Evolutionary conservation across 2,888 invertebrate species (phyloP), one percentile per base, ranked within the genome.

Genomic region (Drosophila mettleri): DNA sequence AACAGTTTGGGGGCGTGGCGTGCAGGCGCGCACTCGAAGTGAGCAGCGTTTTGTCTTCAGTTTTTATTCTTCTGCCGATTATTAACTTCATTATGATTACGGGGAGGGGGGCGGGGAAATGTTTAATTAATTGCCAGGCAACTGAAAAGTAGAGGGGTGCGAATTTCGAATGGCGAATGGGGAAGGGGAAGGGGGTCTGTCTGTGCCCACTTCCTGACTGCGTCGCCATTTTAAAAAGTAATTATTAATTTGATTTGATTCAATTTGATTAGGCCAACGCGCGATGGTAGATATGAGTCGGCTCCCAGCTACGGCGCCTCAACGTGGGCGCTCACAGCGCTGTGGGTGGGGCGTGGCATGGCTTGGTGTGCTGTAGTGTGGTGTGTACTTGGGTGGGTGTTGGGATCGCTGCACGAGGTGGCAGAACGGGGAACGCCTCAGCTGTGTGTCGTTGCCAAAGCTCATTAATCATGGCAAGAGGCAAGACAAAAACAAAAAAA

Each of bases 171-270:
- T n/a, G n/a, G n/a, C n/a, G n/a, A n/a, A n/a, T n/a, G n/a, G 24
- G 31, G 2, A 20, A n/a, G 34, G 34, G 8, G n/a, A n/a, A 3
- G 38, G 12, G 48, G 2, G 6, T n/a, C 64, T 61, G 67, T 63
- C 71, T 71, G 76, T 80, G 80, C 86, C 77, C 69, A 80, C 72
- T 74, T 79, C 79, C 79, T 69, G 66, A 73, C 76, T 65, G 66
- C 55, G 66, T 54, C 78, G 78, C 78, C 81, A 79, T 69, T 73
- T 86, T 74, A 63, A 86, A 86, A 88, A 78, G 88, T 88, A 88
- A 88, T 85, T 85, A 85, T 78, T 85, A 86, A 85, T 85, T 85
- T 88, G 88, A 85, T 85, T 88, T 85, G 88, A 88, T 88, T 86
- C 84, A 86, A 86, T 85, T 88, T 86, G 84, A 88, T 84, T 84